Evolutionary conservation across 2,797 vertebrate genomes (phyloP).

Genomic region (Propithecus perrieri): DNA sequence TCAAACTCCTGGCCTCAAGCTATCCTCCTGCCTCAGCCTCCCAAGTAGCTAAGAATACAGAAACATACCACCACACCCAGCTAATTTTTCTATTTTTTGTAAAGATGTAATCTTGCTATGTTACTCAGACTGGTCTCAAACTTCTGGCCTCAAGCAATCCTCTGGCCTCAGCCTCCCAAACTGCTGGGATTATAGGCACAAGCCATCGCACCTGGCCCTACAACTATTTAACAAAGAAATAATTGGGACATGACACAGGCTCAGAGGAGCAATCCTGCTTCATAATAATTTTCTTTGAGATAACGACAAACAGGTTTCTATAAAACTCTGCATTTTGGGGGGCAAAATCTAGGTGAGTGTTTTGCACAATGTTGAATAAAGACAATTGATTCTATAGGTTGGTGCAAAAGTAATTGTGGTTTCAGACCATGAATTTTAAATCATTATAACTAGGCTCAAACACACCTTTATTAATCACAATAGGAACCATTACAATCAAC

Average conservation of each 20-base stretch:
- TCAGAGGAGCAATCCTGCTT: neutral
- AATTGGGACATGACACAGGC: neutral
- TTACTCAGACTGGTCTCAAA: neutral
- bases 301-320: neutral
- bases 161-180: neutral
- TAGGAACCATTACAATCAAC: too few species aligned
- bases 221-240: slow-evolving; percentile 38
- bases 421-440: too few species aligned
- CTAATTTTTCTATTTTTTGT: neutral
- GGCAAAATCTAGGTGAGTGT: neutral
- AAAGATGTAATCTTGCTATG: neutral
- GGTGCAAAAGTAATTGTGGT: too few species aligned
- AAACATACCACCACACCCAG: neutral
- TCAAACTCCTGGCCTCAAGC: neutral
- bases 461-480: too few species aligned
- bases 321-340: neutral
- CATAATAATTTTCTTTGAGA: neutral
- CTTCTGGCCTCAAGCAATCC: neutral
- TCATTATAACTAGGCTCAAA: too few species aligned
- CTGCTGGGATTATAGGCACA: neutral
- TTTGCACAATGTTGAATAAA: neutral
- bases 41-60: neutral
- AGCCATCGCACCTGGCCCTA: neutral
- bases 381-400: neutral
- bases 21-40: neutral